phyloP scores from a whole-genome alignment of 2,113 vertebrate species.

The Tragelaphus scriptus region DNA sequence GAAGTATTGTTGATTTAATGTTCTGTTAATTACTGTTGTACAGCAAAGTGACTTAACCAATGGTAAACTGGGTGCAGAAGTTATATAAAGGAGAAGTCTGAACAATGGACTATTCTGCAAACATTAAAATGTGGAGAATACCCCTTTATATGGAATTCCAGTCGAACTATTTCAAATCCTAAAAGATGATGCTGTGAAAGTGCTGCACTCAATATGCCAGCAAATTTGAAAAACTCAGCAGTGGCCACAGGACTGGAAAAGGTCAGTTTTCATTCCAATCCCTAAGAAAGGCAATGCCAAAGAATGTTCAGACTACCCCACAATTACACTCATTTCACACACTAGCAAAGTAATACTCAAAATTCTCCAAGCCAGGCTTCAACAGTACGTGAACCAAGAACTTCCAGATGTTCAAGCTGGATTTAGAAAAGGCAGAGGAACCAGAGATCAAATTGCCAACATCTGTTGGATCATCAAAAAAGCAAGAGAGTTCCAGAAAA shows the following conservation, averaged over 20 bases:
- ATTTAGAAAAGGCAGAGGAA: not conserved
- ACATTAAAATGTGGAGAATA: not conserved
- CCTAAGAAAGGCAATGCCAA: not conserved
- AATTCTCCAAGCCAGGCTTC: not conserved
- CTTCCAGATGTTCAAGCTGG: not conserved
- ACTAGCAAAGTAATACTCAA: not conserved
- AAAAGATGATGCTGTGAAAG: not conserved
- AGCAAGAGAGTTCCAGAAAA: not conserved
- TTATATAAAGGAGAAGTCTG: not conserved
- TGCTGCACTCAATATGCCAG: not conserved
- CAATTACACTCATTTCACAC: not conserved
- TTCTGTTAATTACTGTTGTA: not conserved
- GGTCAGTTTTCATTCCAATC: not conserved
- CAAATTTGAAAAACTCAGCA: not conserved
- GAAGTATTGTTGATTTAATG: not conserved
- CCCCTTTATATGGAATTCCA: not conserved
- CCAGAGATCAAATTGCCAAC: not conserved
- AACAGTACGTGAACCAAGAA: not conserved
- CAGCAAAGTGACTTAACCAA: not conserved
- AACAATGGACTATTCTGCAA: not conserved
- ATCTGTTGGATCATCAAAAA: not conserved
- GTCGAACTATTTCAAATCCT: not conserved
- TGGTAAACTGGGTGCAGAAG: not conserved
- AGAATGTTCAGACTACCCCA: not conserved
- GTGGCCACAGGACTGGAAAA: not conserved